A percentile compares a stretch with the other conserved stretches of the same genome.
phyloP scores from a whole-genome alignment of 2,113 vertebrate species.

The Cavia porcellus region DNA sequence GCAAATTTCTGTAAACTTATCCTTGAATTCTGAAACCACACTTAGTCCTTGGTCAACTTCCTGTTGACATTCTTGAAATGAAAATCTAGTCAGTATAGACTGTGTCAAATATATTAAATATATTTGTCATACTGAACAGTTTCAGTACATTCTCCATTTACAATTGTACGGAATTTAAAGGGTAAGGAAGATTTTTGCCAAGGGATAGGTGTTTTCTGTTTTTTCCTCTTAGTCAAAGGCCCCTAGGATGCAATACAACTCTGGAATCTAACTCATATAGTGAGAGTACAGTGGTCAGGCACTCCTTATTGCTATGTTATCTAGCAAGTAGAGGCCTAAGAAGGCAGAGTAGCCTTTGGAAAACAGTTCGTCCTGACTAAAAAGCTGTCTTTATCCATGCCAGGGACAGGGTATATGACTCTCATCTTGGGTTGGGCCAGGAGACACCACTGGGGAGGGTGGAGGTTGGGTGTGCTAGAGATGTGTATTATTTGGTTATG shows the following conservation, averaged over 20 bases:
- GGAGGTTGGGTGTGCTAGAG: neutral
- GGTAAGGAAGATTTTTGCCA: neutral
- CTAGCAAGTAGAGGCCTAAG: neutral
- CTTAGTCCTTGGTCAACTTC: neutral
- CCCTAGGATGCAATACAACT: neutral
- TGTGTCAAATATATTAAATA: neutral
- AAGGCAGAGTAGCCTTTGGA: neutral
- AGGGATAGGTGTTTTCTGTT: neutral
- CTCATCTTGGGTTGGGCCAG: neutral
- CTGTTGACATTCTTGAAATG: neutral
- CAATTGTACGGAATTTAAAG: neutral
- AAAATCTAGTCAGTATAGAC: neutral
- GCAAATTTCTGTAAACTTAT: neutral
- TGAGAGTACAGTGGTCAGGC: neutral
- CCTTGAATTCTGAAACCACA: neutral
- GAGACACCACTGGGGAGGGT: neutral
- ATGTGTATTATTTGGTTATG: constrained; percentile 2
- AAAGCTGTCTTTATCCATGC: neutral
- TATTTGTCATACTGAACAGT: neutral
- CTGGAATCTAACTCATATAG: neutral
- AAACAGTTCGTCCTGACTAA: neutral
- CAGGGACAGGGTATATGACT: neutral
- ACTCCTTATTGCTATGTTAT: neutral
- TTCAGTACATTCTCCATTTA: neutral
- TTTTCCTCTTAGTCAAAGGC: neutral